Conservation (phyloP, 2,888 invertebrate genomes). For the Miltochrista miniata region DNA sequence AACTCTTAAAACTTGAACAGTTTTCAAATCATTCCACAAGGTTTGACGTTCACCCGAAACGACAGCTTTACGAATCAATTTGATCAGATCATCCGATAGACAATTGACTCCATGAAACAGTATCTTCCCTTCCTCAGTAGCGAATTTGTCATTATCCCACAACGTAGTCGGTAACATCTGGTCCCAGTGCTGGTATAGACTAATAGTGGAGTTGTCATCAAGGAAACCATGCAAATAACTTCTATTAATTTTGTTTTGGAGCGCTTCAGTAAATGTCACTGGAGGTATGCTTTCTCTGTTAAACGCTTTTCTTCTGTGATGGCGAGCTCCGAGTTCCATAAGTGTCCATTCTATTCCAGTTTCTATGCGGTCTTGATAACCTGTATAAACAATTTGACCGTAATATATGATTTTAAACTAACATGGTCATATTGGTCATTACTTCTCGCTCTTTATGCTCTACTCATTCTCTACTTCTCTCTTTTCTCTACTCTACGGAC, state of each 20-base stretch:
- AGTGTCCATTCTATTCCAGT: slow-evolving; percentile 67
- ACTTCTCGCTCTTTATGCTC: too few relatives aligned
- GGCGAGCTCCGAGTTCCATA: slow-evolving; percentile 48
- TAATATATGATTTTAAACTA: not conserved
- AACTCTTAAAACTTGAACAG: slow-evolving; percentile 55
- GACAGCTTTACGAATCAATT: slow-evolving; percentile 58
- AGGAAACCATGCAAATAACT: slow-evolving; percentile 62
- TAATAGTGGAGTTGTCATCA: slow-evolving; percentile 51
- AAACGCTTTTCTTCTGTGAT: slow-evolving; percentile 53
- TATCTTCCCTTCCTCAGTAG: slow-evolving; percentile 61
- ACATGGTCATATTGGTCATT: not conserved
- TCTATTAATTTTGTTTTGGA: slow-evolving; percentile 59
- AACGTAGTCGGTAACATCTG: slow-evolving; percentile 55
- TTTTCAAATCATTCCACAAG: slow-evolving; percentile 54
- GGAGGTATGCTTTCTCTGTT: slow-evolving; percentile 38
- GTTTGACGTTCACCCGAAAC: slow-evolving; percentile 45
- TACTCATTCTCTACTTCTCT: too few relatives aligned
- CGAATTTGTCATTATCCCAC: slow-evolving; percentile 69
- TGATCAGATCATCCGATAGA: slow-evolving; percentile 59
- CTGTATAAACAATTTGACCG: slow-evolving; percentile 32
- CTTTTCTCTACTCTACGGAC: too few relatives aligned
- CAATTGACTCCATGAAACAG: slow-evolving; percentile 61
- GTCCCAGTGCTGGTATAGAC: slow-evolving; percentile 65
- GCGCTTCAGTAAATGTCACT: slow-evolving; percentile 55
- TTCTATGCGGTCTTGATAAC: slow-evolving; percentile 66